Percentiles rank a stretch among this genome's conserved stretches.
phyloP scores from a whole-genome alignment of 2,888 invertebrate genomes.

The Drosophila antonietae region DNA sequence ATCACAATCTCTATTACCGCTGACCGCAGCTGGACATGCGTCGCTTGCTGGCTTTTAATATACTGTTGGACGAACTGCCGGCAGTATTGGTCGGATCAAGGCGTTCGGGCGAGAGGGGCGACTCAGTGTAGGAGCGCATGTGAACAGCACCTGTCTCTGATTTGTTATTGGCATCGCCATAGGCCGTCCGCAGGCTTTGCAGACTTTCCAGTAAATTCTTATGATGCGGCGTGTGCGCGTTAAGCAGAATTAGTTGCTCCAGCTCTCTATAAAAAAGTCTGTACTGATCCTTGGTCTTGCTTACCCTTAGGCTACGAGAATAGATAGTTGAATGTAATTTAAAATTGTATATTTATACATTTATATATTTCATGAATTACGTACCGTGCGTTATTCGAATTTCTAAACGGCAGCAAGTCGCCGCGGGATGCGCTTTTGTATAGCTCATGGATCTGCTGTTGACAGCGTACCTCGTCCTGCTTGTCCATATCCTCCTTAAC shows the following conservation, averaged over 20 bases:
- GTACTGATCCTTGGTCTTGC: conserved; percentile 94
- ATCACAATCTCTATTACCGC: conserved; percentile 50
- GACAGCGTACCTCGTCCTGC: conserved; percentile 94
- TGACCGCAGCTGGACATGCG: conserved; percentile 76
- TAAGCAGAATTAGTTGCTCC: conserved; percentile 92
- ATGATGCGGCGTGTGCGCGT: conserved; percentile 92
- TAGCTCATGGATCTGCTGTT: conserved; percentile 92
- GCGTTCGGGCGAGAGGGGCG: conserved; percentile 93
- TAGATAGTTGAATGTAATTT: neutral
- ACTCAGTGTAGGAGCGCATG: conserved; percentile 92
- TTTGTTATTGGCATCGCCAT: conserved; percentile 86
- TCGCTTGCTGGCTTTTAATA: conserved; percentile 75
- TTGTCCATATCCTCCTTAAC: conserved; percentile 92
- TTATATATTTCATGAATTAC: neutral
- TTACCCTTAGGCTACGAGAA: conserved; percentile 81
- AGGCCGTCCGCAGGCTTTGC: conserved; percentile 86
- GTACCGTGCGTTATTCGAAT: conserved; percentile 84
- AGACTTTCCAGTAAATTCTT: conserved; percentile 91
- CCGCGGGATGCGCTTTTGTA: conserved; percentile 93
- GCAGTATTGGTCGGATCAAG: conserved; percentile 77
- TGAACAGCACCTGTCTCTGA: conserved; percentile 86
- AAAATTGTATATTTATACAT: neutral
- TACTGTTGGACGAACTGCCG: conserved; percentile 45
- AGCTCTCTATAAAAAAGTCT: conserved; percentile 95
- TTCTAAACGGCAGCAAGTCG: conserved; percentile 91